These are phyloP conservation scores for Arizona elegans DNA, from an alignment of 2,113 vertebrate genomes.

Conservation along the genomic window DNA sequence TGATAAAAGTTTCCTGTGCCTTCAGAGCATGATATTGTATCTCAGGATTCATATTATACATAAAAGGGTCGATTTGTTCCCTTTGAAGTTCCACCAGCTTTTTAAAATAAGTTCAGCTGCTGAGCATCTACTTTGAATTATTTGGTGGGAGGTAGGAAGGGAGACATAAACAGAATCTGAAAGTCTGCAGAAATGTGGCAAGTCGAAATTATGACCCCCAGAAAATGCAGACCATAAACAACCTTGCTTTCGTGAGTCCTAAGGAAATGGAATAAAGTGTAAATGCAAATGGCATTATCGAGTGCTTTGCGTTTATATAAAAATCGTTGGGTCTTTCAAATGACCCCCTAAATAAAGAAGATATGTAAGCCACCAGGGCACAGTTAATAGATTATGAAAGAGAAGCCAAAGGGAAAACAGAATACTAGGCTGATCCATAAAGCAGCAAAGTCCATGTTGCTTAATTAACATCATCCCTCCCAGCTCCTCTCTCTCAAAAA, in stretches of 20 bases:
- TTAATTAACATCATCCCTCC: conserved; percentile 54
- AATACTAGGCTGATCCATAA: conserved; percentile 33
- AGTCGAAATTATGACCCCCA: not conserved
- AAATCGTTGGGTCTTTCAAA: conserved; percentile 50
- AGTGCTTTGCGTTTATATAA: conserved; percentile 32
- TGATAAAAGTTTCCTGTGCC: not conserved
- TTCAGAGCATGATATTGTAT: not conserved
- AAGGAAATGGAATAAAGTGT: not conserved
- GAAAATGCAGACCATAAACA: not conserved
- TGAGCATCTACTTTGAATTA: conserved; percentile 1
- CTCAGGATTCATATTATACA: not conserved
- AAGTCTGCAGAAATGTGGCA: not conserved
- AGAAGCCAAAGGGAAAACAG: conserved; percentile 26
- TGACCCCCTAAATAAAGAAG: conserved; percentile 50
- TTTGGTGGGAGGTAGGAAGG: not conserved
- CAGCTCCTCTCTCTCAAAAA: conserved; percentile 20
- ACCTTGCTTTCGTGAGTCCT: not conserved
- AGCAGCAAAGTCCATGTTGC: conserved; percentile 40
- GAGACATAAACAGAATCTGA: not conserved
- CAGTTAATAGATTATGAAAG: conserved; percentile 42
- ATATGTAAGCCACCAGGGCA: conserved; percentile 45
- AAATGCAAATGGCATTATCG: not conserved
- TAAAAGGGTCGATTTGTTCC: not conserved
- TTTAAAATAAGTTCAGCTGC: not conserved
- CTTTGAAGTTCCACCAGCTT: not conserved